Base-by-base conservation (phyloP, 2,113 vertebrate genomes). In the Thunnus thynnus region DNA sequence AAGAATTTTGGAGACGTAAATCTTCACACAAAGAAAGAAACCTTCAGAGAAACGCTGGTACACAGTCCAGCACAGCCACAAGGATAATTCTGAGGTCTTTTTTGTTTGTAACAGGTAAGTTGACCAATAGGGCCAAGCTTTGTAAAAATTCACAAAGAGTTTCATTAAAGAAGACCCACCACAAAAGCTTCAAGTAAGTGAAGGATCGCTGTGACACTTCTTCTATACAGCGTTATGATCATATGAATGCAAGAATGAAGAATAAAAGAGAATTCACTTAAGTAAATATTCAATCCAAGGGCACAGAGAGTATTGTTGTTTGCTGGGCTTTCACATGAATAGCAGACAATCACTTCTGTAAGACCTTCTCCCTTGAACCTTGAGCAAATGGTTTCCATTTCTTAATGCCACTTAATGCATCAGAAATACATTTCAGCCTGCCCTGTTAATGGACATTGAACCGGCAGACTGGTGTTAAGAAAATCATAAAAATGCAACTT, bases 361-460 rank as follows among this genome's bases (percentile, higher is more conserved):
- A 58, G 83, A 57, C 46, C 63, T 18, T 66, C 56, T 78, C 50
- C 80, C 56, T 72, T 84, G 83, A 84, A 84, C 88, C 84, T 72
- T 50, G 55, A 76, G 76, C 68, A 80, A 86, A 77, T 79, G 67
- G 66, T 88, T 84, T 86, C 36, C 74, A 62, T 83, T 65, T 85
- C 41, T 79, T 77, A 82, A 83, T 36, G 27, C 55, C 78, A 74
- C 86, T 90, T 84, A 82, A 92, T 88, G 75, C 79, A 82, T 58
- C 56, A 50, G 36, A 70, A 81, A 57, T 46, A 83, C 22, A 51
- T 81, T 63, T 78, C 50, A 54, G 10, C 52, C 44, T 50, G 64
- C 2, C 1, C 67, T 11, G 54, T 76, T 87, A 83, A 89, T 89
- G 78, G 87, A 88, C 52, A 60, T n/a, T 62, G 72, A 80, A 73